A percentile compares a stretch with the other conserved stretches of the same genome.
These are phyloP conservation scores for Paramormyrops kingsleyae DNA, from an alignment of 2,113 vertebrate species.

Conservation along the genomic window DNA sequence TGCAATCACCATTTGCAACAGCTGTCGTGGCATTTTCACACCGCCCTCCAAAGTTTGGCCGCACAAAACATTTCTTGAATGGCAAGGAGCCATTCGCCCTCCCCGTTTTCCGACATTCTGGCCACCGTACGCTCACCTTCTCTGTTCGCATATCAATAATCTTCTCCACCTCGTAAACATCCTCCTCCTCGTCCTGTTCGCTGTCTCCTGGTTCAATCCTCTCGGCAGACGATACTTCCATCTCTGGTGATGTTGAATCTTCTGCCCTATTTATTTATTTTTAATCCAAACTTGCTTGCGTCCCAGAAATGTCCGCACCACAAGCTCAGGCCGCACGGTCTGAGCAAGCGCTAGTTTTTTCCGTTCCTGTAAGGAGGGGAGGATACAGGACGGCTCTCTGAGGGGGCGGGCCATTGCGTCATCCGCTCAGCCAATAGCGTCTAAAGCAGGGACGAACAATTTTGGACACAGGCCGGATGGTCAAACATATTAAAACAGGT, in stretches of 20 bases:
- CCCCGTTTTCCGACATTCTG: background rate
- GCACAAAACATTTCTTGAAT: background rate
- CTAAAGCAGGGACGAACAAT: background rate
- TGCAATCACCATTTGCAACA: background rate
- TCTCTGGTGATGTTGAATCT: background rate
- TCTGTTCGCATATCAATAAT: slow-evolving; percentile 86
- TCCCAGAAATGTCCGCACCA: background rate
- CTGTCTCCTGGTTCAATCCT: slow-evolving; percentile 60
- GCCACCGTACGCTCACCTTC: slow-evolving; percentile 61
- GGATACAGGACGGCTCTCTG: background rate
- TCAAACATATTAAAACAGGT: background rate
- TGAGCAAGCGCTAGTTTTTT: background rate
- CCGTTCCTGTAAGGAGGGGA: background rate
- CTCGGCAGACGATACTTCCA: slow-evolving; percentile 24
- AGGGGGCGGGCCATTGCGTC: background rate
- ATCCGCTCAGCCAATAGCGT: slow-evolving; percentile 1
- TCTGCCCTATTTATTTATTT: background rate
- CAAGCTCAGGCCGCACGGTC: background rate
- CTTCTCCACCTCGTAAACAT: slow-evolving; percentile 90
- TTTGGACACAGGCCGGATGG: background rate
- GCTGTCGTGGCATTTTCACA: background rate
- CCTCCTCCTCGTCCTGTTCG: slow-evolving; percentile 73
- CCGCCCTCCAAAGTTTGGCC: background rate
- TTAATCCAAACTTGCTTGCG: background rate
- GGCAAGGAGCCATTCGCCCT: background rate